Evolutionary conservation across 23 tunicate species (phyloP).

Genomic region (Ascidia mentula): DNA sequence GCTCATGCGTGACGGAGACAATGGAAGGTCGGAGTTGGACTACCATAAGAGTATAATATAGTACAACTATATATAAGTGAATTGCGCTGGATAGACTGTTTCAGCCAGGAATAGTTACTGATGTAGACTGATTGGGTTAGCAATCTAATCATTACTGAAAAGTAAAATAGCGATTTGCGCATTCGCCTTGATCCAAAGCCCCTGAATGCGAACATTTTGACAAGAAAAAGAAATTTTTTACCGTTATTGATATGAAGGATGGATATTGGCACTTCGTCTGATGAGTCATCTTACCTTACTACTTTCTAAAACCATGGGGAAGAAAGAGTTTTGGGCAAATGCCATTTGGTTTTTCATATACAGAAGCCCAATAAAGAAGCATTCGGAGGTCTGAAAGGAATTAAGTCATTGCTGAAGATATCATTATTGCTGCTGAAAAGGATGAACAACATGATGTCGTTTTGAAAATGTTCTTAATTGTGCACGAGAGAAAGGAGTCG

Average conservation of each 20-base stretch:
- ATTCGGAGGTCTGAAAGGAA: slow-evolving; percentile 25
- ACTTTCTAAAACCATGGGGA: slow-evolving; percentile 46
- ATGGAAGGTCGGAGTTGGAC: no score
- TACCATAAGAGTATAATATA: no score
- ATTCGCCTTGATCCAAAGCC: slow-evolving; percentile 39
- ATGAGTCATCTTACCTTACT: slow-evolving; percentile 27
- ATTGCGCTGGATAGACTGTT: background rate
- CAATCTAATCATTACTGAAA: background rate
- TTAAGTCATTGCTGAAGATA: slow-evolving; percentile 36
- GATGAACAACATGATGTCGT: slow-evolving; percentile 23
- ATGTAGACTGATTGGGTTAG: slow-evolving; percentile 14
- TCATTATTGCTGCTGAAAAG: slow-evolving; percentile 25
- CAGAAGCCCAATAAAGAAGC: slow-evolving; percentile 34
- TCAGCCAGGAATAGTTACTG: background rate
- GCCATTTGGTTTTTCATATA: slow-evolving; percentile 50
- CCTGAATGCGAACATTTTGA: slow-evolving; percentile 14
- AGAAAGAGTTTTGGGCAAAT: slow-evolving; percentile 31
- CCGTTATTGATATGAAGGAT: slow-evolving; percentile 51
- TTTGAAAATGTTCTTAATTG: background rate
- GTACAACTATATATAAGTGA: no score
- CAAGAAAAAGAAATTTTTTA: slow-evolving; percentile 14
- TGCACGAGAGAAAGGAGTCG: background rate
- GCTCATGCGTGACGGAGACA: no score
- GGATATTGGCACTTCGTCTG: slow-evolving; percentile 38
- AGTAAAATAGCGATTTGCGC: slow-evolving; percentile 18